These are phyloP conservation scores for Stichodactyla helianthus DNA, from an alignment of 64 coral and sea anemone species.

Conservation along the genomic window DNA sequence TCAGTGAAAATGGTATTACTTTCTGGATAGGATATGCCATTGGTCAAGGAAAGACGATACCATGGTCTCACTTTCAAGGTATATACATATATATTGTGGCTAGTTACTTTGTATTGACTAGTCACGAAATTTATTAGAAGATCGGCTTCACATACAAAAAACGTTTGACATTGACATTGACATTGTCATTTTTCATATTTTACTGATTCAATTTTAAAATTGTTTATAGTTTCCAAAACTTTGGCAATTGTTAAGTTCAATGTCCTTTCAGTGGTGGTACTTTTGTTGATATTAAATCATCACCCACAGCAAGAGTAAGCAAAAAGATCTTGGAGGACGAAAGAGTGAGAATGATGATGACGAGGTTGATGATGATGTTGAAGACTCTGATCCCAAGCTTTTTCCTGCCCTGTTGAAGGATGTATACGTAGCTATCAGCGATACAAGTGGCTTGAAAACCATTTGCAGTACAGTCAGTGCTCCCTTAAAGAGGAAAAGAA, in stretches of 20 bases:
- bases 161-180: no score
- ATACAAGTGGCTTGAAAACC: background rate
- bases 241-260: background rate
- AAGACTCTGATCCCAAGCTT: background rate
- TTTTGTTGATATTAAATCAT: background rate
- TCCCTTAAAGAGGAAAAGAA: background rate
- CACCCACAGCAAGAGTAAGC: background rate
- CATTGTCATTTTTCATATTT: no score
- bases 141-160: no score
- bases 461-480: background rate
- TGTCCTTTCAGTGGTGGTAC: background rate
- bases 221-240: background rate
- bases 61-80: no score
- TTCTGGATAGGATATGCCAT: no score
- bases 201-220: no score
- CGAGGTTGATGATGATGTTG: no score
- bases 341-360: background rate
- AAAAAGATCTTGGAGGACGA: background rate
- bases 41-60: no score
- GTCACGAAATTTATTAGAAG: no score
- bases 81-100: no score
- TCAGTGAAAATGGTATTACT: no score
- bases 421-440: background rate
- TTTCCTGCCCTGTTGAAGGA: background rate
- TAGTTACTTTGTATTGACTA: no score